Conservation (phyloP, 92 coral and sea anemone genomes). For the Meandrina meandrites region DNA sequence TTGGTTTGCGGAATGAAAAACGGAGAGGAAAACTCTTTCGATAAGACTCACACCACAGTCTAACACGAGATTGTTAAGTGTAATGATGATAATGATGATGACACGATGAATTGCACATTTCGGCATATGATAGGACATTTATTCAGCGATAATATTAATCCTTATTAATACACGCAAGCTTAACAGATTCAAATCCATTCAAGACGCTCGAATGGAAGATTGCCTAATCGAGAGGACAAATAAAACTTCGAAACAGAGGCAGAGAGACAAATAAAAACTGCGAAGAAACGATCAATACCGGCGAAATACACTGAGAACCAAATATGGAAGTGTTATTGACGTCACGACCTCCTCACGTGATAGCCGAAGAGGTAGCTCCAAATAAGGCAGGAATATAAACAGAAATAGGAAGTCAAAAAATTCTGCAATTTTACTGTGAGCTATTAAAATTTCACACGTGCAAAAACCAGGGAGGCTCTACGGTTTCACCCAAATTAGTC, state of each 20-base stretch:
- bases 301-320: too few species aligned
- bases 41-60: constrained; percentile 72
- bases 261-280: neutral
- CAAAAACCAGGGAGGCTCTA: neutral
- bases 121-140: constrained; percentile 11
- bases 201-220: neutral
- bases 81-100: neutral
- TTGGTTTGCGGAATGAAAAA: constrained; percentile 75
- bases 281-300: neutral
- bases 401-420: neutral
- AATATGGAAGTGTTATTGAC: neutral
- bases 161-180: constrained; percentile 13
- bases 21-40: constrained; percentile 69
- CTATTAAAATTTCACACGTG: neutral
- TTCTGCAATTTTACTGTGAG: neutral
- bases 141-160: neutral
- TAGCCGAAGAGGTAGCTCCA: neutral
- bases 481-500: neutral
- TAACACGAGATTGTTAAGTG: neutral
- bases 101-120: constrained; percentile 13
- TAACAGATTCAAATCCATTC: neutral
- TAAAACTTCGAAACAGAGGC: neutral
- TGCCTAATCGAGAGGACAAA: neutral
- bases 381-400: neutral
- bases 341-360: neutral